Conservation (phyloP, 2,113 vertebrate species). For the Protobothrops mucrosquamatus region DNA sequence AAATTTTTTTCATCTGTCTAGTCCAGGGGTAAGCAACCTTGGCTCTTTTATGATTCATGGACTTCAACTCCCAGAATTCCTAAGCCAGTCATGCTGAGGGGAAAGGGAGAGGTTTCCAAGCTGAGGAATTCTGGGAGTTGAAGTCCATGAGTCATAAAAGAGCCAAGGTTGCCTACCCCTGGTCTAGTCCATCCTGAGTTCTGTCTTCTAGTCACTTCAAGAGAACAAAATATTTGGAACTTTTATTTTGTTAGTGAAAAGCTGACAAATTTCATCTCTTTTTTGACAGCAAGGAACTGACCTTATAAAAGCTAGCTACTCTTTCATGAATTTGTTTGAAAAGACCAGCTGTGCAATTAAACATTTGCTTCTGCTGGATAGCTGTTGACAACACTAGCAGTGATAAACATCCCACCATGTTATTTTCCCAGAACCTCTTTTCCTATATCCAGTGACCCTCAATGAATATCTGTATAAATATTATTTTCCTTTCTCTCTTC, state of each 20-base stretch:
- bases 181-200: not conserved
- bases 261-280: not conserved
- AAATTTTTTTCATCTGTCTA: too few relatives aligned
- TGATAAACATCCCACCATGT: not conserved
- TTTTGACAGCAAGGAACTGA: constrained; percentile 7
- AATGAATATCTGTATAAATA: not conserved
- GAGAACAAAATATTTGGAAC: not conserved
- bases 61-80: too few relatives aligned
- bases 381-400: not conserved
- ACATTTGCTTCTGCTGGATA: not conserved
- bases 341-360: constrained; percentile 1
- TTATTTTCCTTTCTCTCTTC: not conserved
- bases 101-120: too few relatives aligned
- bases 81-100: too few relatives aligned
- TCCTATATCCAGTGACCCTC: not conserved
- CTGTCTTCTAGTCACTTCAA: not conserved
- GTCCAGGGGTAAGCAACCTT: too few relatives aligned
- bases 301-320: not conserved
- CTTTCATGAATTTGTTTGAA: not conserved
- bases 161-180: too few relatives aligned
- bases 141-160: too few relatives aligned
- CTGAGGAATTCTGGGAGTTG: too few relatives aligned
- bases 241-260: not conserved
- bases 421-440: not conserved
- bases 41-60: too few relatives aligned